A percentile compares a stretch with the other conserved stretches of the same genome.
These are phyloP conservation scores for Drosophila watanabei DNA, from an alignment of 1,140 invertebrate genomes.

Conservation along the genomic window DNA sequence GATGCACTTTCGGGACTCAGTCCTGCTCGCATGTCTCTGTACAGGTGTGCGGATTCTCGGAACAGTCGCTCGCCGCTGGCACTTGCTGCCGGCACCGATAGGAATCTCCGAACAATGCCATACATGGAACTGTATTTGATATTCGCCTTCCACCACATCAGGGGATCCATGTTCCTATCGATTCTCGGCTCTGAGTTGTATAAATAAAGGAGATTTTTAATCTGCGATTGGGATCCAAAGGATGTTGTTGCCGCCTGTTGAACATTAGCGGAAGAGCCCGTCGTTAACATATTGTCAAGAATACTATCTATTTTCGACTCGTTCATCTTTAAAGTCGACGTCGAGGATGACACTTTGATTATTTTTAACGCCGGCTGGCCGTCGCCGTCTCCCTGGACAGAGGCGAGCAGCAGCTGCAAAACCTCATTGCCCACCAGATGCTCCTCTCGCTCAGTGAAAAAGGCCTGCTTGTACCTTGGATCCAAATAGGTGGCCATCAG, in stretches of 20 bases:
- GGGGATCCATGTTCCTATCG: slow-evolving; percentile 54
- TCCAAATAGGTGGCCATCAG: slow-evolving; percentile 68
- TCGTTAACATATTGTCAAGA: slow-evolving; percentile 58
- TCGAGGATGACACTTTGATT: slow-evolving; percentile 11
- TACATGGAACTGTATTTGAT: slow-evolving; percentile 51
- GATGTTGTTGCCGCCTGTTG: slow-evolving; percentile 7
- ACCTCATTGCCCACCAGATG: slow-evolving; percentile 57
- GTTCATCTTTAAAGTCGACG: slow-evolving; percentile 30
- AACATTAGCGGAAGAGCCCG: background rate
- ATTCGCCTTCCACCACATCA: slow-evolving; percentile 62
- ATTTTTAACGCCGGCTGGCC: slow-evolving; percentile 27
- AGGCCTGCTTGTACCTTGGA: slow-evolving; percentile 67
- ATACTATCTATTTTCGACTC: slow-evolving; percentile 65
- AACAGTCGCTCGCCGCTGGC: slow-evolving; percentile 40
- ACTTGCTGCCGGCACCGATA: slow-evolving; percentile 52
- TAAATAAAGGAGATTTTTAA: slow-evolving; percentile 60
- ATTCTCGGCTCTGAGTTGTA: slow-evolving; percentile 64
- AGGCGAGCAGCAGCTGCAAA: slow-evolving; percentile 16
- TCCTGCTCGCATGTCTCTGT: slow-evolving; percentile 31
- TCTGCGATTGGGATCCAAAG: slow-evolving; percentile 37
- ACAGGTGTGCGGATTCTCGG: slow-evolving; percentile 40
- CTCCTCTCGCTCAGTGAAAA: slow-evolving; percentile 57
- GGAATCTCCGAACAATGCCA: slow-evolving; percentile 43
- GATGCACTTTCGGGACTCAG: slow-evolving; percentile 44
- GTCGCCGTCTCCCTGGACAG: background rate